Percentiles rank a stretch among this genome's conserved stretches.
phyloP scores from a whole-genome alignment of 2,797 vertebrate genomes.

The Brachyrhaphis roseni region DNA sequence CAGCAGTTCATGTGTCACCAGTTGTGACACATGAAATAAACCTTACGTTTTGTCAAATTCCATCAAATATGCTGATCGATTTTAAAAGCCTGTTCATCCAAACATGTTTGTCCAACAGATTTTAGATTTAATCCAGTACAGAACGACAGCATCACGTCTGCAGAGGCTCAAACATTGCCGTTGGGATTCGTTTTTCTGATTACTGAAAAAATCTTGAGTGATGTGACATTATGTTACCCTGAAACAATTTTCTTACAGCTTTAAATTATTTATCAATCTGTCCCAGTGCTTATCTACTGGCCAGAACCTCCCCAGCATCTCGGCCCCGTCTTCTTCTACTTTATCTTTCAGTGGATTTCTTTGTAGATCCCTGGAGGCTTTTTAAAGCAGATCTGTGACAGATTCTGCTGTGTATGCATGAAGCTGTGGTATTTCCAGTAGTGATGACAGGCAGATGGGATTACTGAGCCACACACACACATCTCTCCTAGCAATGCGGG shows the following conservation, averaged over 20 bases:
- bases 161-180: constrained; percentile 13
- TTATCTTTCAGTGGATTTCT: constrained; percentile 28
- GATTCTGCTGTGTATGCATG: constrained; percentile 43
- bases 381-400: constrained; percentile 63
- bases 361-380: constrained; percentile 44
- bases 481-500: background rate
- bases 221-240: background rate
- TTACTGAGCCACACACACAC: background rate
- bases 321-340: constrained; percentile 19
- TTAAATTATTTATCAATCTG: constrained; percentile 10
- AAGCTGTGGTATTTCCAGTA: constrained; percentile 37
- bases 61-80: no score
- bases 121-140: constrained; percentile 4
- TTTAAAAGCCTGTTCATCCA: constrained; percentile 34
- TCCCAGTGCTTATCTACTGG: constrained; percentile 35
- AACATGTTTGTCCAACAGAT: constrained; percentile 12
- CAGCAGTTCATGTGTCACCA: no score
- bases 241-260: constrained; percentile 46
- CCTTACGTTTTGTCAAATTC: no score
- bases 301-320: constrained; percentile 44
- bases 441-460: constrained; percentile 41
- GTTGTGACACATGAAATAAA: no score
- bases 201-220: background rate
- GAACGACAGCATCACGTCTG: constrained; percentile 11
- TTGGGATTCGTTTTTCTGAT: background rate